Conservation (phyloP, 2,888 invertebrate genomes). For the Polia nebulosa region DNA sequence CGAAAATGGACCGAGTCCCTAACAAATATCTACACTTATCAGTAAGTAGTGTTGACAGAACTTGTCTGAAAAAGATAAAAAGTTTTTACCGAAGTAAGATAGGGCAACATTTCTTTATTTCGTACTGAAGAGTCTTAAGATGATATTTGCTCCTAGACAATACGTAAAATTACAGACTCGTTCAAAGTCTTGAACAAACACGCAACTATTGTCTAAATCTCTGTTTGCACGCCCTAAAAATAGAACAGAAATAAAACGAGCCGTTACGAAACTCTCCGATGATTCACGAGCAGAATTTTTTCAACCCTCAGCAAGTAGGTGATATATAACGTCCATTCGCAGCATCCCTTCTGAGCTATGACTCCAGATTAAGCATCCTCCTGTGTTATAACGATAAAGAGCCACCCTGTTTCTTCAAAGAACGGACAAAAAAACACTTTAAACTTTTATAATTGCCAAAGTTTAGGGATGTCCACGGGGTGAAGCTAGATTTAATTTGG, state of each 20-base stretch:
- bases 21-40: slow-evolving; percentile 33
- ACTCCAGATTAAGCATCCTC: slow-evolving; percentile 55
- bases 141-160: slow-evolving; percentile 10
- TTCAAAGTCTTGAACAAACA: slow-evolving; percentile 34
- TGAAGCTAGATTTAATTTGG: slow-evolving; percentile 73
- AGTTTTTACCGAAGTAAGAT: background rate
- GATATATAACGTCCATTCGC: slow-evolving; percentile 72
- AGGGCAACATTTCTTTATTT: slow-evolving; percentile 20
- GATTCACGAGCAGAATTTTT: slow-evolving; percentile 72
- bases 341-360: slow-evolving; percentile 67
- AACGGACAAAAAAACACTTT: slow-evolving; percentile 76
- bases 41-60: slow-evolving; percentile 19
- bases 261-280: slow-evolving; percentile 51
- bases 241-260: slow-evolving; percentile 37
- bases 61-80: background rate
- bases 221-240: slow-evolving; percentile 18
- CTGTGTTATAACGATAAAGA: slow-evolving; percentile 62
- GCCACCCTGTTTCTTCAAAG: slow-evolving; percentile 67
- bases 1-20: slow-evolving; percentile 13
- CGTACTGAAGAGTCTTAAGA: slow-evolving; percentile 2
- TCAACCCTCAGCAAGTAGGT: slow-evolving; percentile 63
- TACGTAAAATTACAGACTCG: slow-evolving; percentile 32
- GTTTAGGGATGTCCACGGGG: slow-evolving; percentile 69
- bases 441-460: slow-evolving; percentile 80
- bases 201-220: slow-evolving; percentile 36